Base-by-base conservation (phyloP, 1,140 invertebrate genomes). In the Thalassaphorura encarpata region DNA sequence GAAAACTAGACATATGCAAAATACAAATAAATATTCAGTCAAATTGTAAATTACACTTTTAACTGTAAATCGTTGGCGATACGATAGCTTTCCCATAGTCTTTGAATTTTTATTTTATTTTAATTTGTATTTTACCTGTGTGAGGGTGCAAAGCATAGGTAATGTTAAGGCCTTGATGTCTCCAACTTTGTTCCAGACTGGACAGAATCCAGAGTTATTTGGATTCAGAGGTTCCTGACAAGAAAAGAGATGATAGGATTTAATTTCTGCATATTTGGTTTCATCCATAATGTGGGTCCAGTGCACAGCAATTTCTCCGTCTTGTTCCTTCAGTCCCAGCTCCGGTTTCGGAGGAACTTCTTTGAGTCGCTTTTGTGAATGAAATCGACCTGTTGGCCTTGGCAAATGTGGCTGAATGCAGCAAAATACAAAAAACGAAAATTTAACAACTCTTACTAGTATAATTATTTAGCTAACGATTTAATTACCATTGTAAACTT, bases 91-190 rank as follows among this genome's bases (percentile, higher is more conserved):
- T n/a, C n/a, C n/a, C n/a, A n/a, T n/a, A n/a, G n/a, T n/a, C n/a
- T n/a, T n/a, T n/a, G n/a, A n/a, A n/a, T n/a, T n/a, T n/a, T n/a
- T n/a, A n/a, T n/a, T n/a, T n/a, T n/a, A n/a, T n/a, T n/a, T n/a
- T n/a, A n/a, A n/a, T n/a, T n/a, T n/a, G n/a, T n/a, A 31, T 26
- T 13, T 55, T 72, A 79, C 78, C 72, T 94, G 88, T 11, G 89
- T 95, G 18, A 96, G 73, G 0, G 91, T 96, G 64, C 91, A 95
- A 1, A 92, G 91, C 93, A 97, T 97, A 1, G 91, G 91, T 43
- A 97, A 71, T 16, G 89, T 84, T 59, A 96, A 72, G 4, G 91
- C 89, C 71, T 91, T 89, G 0, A 97, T 89, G 72, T 94, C 89
- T 16, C 92, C 91, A 49, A 97, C 89, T 79, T 91, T 91, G 57